Evolutionary conservation across 2,797 vertebrate species (phyloP).

Genomic region (Lutjanus argentimaculatus): DNA sequence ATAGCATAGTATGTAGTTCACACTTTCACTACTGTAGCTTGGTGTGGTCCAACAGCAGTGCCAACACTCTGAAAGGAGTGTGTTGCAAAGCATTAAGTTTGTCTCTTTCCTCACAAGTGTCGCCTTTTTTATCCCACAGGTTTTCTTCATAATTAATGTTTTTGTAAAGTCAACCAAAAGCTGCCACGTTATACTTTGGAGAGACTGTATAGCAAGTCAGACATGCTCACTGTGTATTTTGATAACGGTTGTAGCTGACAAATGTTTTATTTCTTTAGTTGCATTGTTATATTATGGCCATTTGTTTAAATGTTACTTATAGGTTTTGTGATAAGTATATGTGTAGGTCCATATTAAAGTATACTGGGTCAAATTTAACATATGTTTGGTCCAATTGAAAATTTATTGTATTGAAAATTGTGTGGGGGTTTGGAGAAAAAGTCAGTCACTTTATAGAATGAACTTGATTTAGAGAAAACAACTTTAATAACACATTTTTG

Average conservation of each 20-base stretch:
- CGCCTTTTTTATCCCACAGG: background rate
- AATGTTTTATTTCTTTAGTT: background rate
- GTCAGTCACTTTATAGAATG: slow-evolving; percentile 48
- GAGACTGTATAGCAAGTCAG: background rate
- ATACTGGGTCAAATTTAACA: too few species aligned
- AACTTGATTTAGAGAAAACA: slow-evolving; percentile 63
- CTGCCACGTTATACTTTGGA: background rate
- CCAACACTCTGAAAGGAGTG: background rate
- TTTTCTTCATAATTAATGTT: background rate
- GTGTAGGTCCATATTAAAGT: too few species aligned
- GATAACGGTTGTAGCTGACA: background rate
- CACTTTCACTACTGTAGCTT: too few species aligned
- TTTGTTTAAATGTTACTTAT: background rate
- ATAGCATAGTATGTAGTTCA: too few species aligned
- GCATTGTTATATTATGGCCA: background rate
- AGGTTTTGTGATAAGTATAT: background rate
- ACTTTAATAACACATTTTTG: slow-evolving; percentile 67
- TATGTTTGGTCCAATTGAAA: background rate
- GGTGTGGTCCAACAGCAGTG: background rate
- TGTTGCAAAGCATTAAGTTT: background rate
- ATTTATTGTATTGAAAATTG: background rate
- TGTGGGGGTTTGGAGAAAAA: slow-evolving; percentile 33
- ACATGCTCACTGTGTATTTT: background rate
- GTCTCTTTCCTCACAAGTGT: background rate
- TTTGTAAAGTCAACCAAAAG: slow-evolving; percentile 7